Percentiles rank a stretch among this genome's conserved stretches.
phyloP scores from a whole-genome alignment of 2,888 invertebrate genomes.

The Nezara viridula region DNA sequence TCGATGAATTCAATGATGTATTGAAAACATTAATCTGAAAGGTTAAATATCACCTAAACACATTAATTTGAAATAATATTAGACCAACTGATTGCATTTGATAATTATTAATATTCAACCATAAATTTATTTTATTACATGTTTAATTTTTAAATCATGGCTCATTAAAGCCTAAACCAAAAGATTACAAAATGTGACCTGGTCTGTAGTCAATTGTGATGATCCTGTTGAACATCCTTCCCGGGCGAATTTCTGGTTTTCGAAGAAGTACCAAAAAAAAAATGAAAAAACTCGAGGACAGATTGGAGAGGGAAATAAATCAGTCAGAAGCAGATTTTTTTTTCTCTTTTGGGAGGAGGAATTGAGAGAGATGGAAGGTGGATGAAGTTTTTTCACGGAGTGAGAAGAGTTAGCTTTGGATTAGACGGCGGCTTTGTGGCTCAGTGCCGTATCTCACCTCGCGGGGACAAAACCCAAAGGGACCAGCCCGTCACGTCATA shows the following conservation, averaged over 20 bases:
- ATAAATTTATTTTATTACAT: too few relatives aligned
- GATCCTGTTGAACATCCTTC: not conserved
- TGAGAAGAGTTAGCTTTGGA: slow-evolving; percentile 6
- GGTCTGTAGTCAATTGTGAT: not conserved
- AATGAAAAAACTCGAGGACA: slow-evolving; percentile 32
- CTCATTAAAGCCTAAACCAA: too few relatives aligned
- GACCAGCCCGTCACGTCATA: not conserved
- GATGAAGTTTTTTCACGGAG: not conserved
- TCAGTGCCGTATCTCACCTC: slow-evolving; percentile 9
- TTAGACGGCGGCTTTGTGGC: slow-evolving; percentile 44
- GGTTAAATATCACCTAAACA: too few relatives aligned
- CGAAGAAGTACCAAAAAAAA: not conserved
- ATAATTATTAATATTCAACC: too few relatives aligned
- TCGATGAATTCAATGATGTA: too few relatives aligned
- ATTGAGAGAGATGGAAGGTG: slow-evolving; percentile 24
- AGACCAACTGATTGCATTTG: too few relatives aligned
- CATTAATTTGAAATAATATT: too few relatives aligned
- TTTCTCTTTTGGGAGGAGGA: not conserved
- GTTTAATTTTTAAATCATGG: too few relatives aligned
- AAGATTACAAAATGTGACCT: too few relatives aligned
- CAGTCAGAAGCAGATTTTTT: slow-evolving; percentile 16
- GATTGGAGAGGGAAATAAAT: slow-evolving; percentile 1
- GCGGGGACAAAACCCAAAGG: not conserved
- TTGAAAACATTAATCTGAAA: too few relatives aligned
- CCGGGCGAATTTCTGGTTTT: not conserved